Evolutionary conservation across 2,888 invertebrate genomes (phyloP).

Genomic region (Entomobrya multifasciata): DNA sequence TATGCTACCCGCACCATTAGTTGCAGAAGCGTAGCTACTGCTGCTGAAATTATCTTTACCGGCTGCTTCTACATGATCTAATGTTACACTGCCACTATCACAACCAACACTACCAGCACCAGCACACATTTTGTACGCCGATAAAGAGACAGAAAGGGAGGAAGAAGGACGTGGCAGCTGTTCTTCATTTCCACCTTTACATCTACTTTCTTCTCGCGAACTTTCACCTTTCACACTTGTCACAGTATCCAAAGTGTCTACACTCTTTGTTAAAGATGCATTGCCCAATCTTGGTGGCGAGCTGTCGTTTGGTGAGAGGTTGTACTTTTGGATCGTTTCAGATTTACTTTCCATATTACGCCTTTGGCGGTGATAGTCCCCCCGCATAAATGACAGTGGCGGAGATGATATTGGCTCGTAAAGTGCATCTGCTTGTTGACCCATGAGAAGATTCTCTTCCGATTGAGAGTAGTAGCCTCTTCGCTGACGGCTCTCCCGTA

Average conservation of each 20-base stretch:
- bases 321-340: background rate
- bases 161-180: conserved; percentile 2
- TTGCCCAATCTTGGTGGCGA: background rate
- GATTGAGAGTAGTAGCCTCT: conserved; percentile 39
- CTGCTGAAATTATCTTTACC: background rate
- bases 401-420: conserved; percentile 39
- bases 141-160: conserved; percentile 8
- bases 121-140: background rate
- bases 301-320: background rate
- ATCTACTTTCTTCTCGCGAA: background rate
- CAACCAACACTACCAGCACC: background rate
- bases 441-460: conserved; percentile 5
- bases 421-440: conserved; percentile 19
- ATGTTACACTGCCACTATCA: background rate
- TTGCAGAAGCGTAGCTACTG: background rate
- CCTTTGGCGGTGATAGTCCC: background rate
- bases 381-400: background rate
- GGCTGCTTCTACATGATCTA: background rate
- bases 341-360: background rate
- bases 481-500: conserved; percentile 13
- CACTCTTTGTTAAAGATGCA: background rate
- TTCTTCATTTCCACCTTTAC: conserved; percentile 28
- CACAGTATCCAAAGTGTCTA: conserved; percentile 3
- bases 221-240: conserved; percentile 28
- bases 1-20: background rate